Percentiles rank a stretch among this genome's conserved stretches.
These are phyloP conservation scores for Emmelina monodactyla DNA, from an alignment of 2,888 invertebrate genomes.

Conservation along the genomic window DNA sequence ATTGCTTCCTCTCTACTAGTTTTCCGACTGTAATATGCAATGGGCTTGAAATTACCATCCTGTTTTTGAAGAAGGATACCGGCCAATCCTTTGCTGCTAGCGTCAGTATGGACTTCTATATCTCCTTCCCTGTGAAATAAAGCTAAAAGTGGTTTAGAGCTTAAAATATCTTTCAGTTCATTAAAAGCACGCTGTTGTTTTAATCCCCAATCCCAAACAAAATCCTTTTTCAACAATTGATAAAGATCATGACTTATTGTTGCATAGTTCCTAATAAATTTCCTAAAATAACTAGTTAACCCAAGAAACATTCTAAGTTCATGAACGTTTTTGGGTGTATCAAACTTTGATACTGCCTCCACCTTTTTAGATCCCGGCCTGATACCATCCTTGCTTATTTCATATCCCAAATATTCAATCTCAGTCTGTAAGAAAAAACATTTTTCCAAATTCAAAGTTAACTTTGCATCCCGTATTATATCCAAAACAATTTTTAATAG, in stretches of 20 bases:
- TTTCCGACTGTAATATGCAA: slow-evolving; percentile 21
- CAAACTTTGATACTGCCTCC: slow-evolving; percentile 15
- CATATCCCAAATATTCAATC: slow-evolving; percentile 18
- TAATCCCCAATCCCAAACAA: slow-evolving; percentile 9
- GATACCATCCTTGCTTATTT: slow-evolving; percentile 16
- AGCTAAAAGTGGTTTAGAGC: slow-evolving; percentile 18
- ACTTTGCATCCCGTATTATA: slow-evolving; percentile 7
- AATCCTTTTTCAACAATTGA: slow-evolving; percentile 17
- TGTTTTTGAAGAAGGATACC: slow-evolving; percentile 21
- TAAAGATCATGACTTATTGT: slow-evolving; percentile 18
- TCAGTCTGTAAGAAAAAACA: slow-evolving; percentile 18
- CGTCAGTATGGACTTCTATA: slow-evolving; percentile 22
- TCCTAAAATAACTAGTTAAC: slow-evolving; percentile 20
- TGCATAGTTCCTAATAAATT: slow-evolving; percentile 20
- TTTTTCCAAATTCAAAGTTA: slow-evolving; percentile 19
- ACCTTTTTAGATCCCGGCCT: slow-evolving; percentile 16
- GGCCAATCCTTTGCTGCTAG: slow-evolving; percentile 18
- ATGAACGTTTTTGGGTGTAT: slow-evolving; percentile 16
- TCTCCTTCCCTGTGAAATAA: slow-evolving; percentile 17
- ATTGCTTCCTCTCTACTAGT: slow-evolving; percentile 18
- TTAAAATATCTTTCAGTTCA: slow-evolving; percentile 14
- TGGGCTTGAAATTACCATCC: slow-evolving; percentile 14
- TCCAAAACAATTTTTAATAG: slow-evolving; percentile 8
- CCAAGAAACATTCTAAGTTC: slow-evolving; percentile 21
- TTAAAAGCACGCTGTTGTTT: not conserved